Conservation (phyloP, 2,888 invertebrate species). For the Agrilus biguttatus region DNA sequence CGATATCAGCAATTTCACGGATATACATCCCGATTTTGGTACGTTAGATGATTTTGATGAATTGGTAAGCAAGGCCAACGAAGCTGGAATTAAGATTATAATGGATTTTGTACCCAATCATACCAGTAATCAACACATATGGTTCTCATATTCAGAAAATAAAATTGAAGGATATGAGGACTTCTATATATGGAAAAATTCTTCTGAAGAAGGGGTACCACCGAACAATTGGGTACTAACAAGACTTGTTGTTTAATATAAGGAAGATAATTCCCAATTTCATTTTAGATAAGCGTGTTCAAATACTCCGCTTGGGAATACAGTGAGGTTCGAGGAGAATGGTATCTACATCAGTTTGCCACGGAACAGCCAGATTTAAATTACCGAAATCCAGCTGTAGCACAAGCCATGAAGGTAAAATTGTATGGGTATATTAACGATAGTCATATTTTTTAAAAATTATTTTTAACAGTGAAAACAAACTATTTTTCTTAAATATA, state of each 20-base stretch:
- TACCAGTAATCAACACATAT: conserved; percentile 61
- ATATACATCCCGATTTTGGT: conserved; percentile 60
- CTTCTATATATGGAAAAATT: conserved; percentile 64
- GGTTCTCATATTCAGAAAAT: conserved; percentile 61
- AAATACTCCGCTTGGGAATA: conserved; percentile 21
- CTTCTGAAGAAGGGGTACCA: conserved; percentile 40
- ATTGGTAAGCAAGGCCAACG: conserved; percentile 40
- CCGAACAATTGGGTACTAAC: conserved; percentile 63
- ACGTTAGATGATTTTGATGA: conserved; percentile 53
- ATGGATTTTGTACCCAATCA: conserved; percentile 42
- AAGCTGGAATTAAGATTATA: conserved; percentile 35
- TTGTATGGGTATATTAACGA: no score
- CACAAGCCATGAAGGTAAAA: conserved; percentile 44
- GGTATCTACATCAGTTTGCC: conserved; percentile 69
- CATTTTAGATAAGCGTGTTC: conserved; percentile 18
- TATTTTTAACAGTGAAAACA: no score
- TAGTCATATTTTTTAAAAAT: no score
- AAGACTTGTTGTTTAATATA: background rate
- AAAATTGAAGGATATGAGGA: conserved; percentile 48
- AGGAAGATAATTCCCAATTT: background rate
- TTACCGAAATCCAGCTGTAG: conserved; percentile 52
- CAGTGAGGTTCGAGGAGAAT: conserved; percentile 29
- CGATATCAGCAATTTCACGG: conserved; percentile 65
- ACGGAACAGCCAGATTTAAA: conserved; percentile 69
- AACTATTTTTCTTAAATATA: no score